Conservation (phyloP, 2,797 vertebrate species). For the Pteropus rufus region DNA sequence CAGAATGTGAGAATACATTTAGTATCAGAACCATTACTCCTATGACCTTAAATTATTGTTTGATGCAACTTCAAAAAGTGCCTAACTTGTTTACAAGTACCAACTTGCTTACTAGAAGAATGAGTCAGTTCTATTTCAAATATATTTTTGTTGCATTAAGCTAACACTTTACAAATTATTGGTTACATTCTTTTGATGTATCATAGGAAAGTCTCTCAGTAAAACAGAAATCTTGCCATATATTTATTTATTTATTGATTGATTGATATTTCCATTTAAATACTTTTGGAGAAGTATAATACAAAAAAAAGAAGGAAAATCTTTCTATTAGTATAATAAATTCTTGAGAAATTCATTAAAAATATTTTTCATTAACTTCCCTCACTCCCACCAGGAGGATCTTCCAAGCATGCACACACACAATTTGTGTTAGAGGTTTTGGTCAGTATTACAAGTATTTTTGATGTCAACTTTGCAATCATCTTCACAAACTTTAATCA, state of each 20-base stretch:
- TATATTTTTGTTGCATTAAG: slow-evolving; percentile 36
- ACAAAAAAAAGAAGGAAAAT: not conserved
- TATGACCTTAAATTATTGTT: slow-evolving; percentile 56
- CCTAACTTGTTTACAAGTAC: slow-evolving; percentile 44
- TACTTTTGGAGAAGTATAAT: not conserved
- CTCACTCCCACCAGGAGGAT: rapidly evolving
- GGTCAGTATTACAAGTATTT: not conserved
- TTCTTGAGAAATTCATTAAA: not conserved
- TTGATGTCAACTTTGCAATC: not conserved
- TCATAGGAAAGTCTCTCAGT: not conserved
- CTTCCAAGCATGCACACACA: no score
- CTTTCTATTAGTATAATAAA: not conserved
- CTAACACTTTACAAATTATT: slow-evolving; percentile 38
- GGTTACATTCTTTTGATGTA: not conserved
- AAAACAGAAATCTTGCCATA: slow-evolving; percentile 3
- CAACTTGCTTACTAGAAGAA: not conserved
- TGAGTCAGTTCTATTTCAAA: not conserved
- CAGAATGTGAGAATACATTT: slow-evolving; percentile 38
- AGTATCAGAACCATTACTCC: slow-evolving; percentile 1
- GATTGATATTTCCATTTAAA: not conserved
- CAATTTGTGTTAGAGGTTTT: not conserved
- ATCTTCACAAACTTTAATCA: not conserved
- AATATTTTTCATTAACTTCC: not conserved
- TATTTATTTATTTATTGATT: not conserved
- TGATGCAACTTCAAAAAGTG: slow-evolving; percentile 15